Base-by-base conservation (phyloP, 1,140 invertebrate genomes). In the Pomacea maculata region DNA sequence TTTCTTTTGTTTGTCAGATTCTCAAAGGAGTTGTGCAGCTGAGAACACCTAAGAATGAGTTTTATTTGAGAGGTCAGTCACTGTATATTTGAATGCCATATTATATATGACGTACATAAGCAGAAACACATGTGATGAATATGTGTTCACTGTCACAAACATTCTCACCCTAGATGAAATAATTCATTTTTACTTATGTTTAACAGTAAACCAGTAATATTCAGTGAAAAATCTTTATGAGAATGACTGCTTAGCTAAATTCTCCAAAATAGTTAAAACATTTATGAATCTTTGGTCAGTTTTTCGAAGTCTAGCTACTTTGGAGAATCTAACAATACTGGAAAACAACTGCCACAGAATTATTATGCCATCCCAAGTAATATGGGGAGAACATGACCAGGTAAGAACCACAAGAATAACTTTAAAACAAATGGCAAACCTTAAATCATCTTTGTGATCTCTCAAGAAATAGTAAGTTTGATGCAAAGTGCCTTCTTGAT, bases 321-420 rank as follows among this genome's bases (percentile, higher is more conserved):
- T 78, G 63, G 84, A 85, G 11, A 80, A 82, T 34, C 54, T 82
- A 72, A 72, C 78, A 19, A 15, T 86, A 75, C 64, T 88, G 19
- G 84, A 80, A n/a, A 82, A 82, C 17, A 82, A 72, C 61, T 83
- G 83, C 1, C 79, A 81, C 19, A 81, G 77, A 57, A 87, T 88
- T 64, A 85, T 55, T 17, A 80, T 80, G 10, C 87, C 87, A 8
- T 83, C 86, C 75, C 87, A 88, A 52, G 52, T 87, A n/a, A 83
- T 87, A 14, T 88, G 86, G 86, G 87, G 87, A 11, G 74, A 84
- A 67, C 78, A 87, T n/a, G 86, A 88, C 75, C 80, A 85, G 85
- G 87, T 88, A 77, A 61, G 8, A 14, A 14, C 57, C 34, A 6
- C 34, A 45, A 45, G 34, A 45, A 45, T 45, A 45, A 61, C 1